phyloP scores from a whole-genome alignment of 2,797 vertebrate species.

The Spinibarbus caldwelli region DNA sequence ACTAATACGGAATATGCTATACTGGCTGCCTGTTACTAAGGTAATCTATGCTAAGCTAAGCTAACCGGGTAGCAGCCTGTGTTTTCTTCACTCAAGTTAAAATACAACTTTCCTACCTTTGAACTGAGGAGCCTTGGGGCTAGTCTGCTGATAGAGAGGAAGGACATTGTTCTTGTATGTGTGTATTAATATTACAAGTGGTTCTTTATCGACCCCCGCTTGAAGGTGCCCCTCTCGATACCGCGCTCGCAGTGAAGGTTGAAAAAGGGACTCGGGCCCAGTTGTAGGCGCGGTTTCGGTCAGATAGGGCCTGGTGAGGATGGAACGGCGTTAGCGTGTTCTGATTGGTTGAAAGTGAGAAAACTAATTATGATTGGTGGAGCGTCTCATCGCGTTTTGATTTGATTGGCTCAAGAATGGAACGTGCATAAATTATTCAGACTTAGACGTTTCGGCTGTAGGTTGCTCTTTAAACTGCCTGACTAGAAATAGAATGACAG shows the following conservation, averaged over 20 bases:
- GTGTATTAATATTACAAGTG: conserved; percentile 60
- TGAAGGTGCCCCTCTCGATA: conserved; percentile 84
- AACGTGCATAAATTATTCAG: neutral
- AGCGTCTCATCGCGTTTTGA: neutral
- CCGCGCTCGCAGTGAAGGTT: conserved; percentile 75
- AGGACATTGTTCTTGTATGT: conserved; percentile 80
- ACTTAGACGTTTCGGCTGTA: neutral
- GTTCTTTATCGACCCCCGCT: conserved; percentile 65
- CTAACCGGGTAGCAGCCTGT: conserved; percentile 59
- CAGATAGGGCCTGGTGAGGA: conserved; percentile 57
- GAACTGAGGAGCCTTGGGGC: conserved; percentile 86
- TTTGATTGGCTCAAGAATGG: conserved; percentile 29
- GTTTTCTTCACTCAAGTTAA: neutral
- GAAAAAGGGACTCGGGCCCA: conserved; percentile 76
- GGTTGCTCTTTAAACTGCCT: conserved; percentile 35
- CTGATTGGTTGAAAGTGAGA: neutral
- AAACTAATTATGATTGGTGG: conserved; percentile 63
- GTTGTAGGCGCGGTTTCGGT: conserved; percentile 63
- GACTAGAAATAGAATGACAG: conserved; percentile 29
- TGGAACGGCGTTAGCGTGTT: neutral
- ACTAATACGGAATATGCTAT: neutral
- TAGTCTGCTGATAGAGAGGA: conserved; percentile 83
- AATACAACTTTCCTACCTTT: conserved; percentile 82
- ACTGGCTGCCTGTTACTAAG: neutral
- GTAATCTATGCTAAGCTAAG: conserved; percentile 46